Base-by-base conservation (phyloP, 2,797 vertebrate species). In the Thalassophryne amazonica region DNA sequence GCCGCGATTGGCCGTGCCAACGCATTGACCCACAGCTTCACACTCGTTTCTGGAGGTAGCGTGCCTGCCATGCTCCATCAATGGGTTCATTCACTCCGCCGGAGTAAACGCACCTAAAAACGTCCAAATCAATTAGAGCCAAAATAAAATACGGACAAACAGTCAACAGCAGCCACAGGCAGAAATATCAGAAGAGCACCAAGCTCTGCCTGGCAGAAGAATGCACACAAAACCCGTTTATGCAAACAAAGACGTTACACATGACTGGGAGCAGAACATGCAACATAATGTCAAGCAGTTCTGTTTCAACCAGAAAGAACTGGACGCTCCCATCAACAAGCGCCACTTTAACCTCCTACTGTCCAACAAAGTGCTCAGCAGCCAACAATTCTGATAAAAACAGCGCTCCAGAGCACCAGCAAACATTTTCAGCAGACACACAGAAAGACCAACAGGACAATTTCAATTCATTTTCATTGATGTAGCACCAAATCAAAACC, bases 51-150 rank as follows among this genome's bases (percentile, higher is more conserved):
- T 69, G 68, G 60, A 60, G 58, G 66, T 49, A 69, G 51, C 49
- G 35, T 42, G 60, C 53, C 53, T 66, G 64, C 56, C 69, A 52
- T 29, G 41, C 61, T 64, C 23, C 32, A 63, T 86, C 78, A 83
- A 85, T 76, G 48, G 76, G 53, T 66, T 75, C 61, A 74, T 85
- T 86, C 81, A 80, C 59, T 38, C 45, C 14, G 47, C 16, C 20
- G 25, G 9, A 46, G 39, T n/a, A n/a, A 71, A 71, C 11, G 35
- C 32, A 39, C 48, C 63, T 60, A 49, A 64, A 75, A 67, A 47
- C 1, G 30, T 63, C 69, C n/a, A 43, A 32, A 46, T 59, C 35
- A 63, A 74, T 76, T 57, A 57, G 58, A 63, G 49, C 25, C 51
- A 9, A 37, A 65, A 73, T 56, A 57, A 68, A 72, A 71, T 24